Percentiles rank a stretch among this genome's conserved stretches.
Evolutionary conservation across 1,140 invertebrate species (phyloP).

Genomic region (Thaumetopoea pityocampa): DNA sequence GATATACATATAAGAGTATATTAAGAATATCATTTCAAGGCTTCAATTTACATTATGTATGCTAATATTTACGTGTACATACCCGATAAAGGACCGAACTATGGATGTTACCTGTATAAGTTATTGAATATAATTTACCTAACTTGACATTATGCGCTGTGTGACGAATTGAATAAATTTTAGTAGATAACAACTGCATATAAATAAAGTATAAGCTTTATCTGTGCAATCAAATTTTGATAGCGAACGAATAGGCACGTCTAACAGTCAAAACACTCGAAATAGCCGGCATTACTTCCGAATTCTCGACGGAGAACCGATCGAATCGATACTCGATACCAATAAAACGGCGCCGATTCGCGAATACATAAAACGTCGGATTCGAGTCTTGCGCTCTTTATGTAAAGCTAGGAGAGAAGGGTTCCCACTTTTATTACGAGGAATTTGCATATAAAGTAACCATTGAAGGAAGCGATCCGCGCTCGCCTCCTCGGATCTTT

Average conservation of each 20-base stretch:
- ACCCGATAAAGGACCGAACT: conserved; percentile 12
- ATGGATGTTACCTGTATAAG: conserved; percentile 13
- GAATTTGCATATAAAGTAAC: conserved; percentile 76
- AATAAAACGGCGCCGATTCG: conserved; percentile 69
- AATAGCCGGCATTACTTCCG: conserved; percentile 55
- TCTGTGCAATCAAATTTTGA: conserved; percentile 49
- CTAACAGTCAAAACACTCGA: conserved; percentile 40
- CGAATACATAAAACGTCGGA: conserved; percentile 71
- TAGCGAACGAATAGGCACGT: conserved; percentile 51
- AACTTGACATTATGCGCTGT: conserved; percentile 9
- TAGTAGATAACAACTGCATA: conserved; percentile 28
- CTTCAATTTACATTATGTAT: neutral
- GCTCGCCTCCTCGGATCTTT: conserved; percentile 54
- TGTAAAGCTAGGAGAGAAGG: conserved; percentile 68
- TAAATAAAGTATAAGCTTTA: conserved; percentile 47
- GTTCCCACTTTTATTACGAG: conserved; percentile 70
- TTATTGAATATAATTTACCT: conserved; percentile 15
- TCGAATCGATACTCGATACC: conserved; percentile 66
- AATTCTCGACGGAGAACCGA: conserved; percentile 41
- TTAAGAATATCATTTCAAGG: too few species aligned
- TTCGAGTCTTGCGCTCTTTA: conserved; percentile 64
- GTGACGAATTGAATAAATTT: conserved; percentile 18
- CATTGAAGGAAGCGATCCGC: conserved; percentile 73
- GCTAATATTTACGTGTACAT: conserved; percentile 14
- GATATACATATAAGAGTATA: too few species aligned